A percentile compares a stretch with the other conserved stretches of the same genome.
Evolutionary conservation across 2,113 vertebrate species (phyloP).

Genomic region (Spea multiplicata): DNA sequence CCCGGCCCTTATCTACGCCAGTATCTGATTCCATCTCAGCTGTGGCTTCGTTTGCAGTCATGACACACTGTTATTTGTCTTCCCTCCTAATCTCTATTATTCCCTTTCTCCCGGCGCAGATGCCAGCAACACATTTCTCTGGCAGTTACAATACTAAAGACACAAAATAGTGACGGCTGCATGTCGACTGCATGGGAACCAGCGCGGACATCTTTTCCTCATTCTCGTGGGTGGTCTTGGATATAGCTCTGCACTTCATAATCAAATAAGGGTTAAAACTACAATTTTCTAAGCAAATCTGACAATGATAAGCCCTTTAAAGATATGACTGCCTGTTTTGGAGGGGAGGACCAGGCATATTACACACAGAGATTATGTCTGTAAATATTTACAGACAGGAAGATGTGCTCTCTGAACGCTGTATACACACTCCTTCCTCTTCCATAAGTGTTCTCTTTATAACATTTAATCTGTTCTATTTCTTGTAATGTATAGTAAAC

Average conservation of each 20-base stretch:
- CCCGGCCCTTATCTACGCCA: not conserved
- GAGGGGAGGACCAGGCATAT: not conserved
- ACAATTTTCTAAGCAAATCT: constrained; percentile 9
- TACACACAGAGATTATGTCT: constrained; percentile 11
- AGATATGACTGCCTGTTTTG: constrained; percentile 4
- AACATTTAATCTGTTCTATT: not conserved
- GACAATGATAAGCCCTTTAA: constrained; percentile 16
- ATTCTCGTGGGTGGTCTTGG: constrained; percentile 15
- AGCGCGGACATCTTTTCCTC: not conserved
- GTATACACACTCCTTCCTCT: not conserved
- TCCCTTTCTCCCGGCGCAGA: not conserved
- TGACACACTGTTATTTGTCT: not conserved
- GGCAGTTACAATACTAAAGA: not conserved
- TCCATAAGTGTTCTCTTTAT: not conserved
- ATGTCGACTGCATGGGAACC: not conserved
- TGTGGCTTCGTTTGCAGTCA: not conserved
- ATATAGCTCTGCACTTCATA: not conserved
- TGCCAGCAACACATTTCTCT: not conserved
- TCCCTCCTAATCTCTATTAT: not conserved
- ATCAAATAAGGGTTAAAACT: constrained; percentile 16
- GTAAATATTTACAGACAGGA: constrained; percentile 34
- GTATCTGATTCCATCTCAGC: not conserved
- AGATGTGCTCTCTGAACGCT: not conserved
- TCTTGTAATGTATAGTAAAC: not conserved
- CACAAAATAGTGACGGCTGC: not conserved